These are phyloP conservation scores for Clarias fuscus DNA, from an alignment of 2,797 vertebrate genomes.

Conservation along the genomic window DNA sequence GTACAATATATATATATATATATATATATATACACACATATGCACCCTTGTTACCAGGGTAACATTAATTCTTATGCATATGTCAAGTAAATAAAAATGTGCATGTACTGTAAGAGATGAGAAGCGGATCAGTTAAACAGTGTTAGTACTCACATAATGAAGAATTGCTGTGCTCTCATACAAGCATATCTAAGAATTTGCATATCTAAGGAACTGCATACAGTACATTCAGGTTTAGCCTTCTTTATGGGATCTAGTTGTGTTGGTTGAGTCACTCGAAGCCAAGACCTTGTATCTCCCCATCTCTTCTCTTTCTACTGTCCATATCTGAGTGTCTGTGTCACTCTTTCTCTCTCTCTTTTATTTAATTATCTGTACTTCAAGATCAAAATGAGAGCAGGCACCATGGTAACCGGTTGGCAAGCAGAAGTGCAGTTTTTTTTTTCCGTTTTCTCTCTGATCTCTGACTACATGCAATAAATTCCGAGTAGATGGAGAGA, in stretches of 20 bases:
- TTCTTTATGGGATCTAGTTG: background rate
- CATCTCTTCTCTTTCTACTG: background rate
- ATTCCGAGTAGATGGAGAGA: constrained; percentile 25
- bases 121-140: constrained; percentile 39
- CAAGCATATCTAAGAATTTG: no score
- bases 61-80: constrained; percentile 56
- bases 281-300: background rate
- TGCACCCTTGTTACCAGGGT: constrained; percentile 58
- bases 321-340: background rate
- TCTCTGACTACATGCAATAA: constrained; percentile 20
- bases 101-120: constrained; percentile 18
- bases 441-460: constrained; percentile 14
- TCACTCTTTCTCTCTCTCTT: background rate
- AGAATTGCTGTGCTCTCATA: background rate
- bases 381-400: constrained; percentile 52
- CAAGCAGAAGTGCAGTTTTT: constrained; percentile 38
- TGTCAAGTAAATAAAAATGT: constrained; percentile 47
- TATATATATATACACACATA: constrained; percentile 34
- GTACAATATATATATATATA: background rate
- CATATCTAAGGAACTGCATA: background rate
- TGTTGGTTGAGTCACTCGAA: background rate
- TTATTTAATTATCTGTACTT: constrained; percentile 55
- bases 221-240: background rate
- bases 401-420: constrained; percentile 58
- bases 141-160: constrained; percentile 34